phyloP scores from a whole-genome alignment of 53 echinoderm and acorn worm species.

The Echinometra lucunter region DNA sequence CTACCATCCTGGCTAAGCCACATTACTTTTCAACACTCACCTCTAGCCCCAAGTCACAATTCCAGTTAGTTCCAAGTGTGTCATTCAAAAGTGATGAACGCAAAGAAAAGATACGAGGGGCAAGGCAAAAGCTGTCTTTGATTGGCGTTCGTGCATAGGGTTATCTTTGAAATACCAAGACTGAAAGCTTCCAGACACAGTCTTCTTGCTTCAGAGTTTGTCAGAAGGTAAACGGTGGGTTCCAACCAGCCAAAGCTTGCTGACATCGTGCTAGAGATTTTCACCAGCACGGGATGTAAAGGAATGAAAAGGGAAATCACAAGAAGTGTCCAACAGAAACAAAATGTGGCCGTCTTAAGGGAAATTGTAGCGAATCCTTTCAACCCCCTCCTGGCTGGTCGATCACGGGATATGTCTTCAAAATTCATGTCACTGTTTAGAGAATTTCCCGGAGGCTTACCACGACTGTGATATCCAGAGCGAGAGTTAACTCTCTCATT shows the following conservation, averaged over 20 bases:
- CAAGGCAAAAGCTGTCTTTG: too few species aligned
- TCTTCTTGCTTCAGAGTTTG: neutral
- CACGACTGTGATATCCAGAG: neutral
- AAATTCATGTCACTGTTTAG: neutral
- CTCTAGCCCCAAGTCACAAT: too few species aligned
- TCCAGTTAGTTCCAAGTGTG: too few species aligned
- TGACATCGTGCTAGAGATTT: neutral
- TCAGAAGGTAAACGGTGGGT: neutral
- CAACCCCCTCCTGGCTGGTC: neutral
- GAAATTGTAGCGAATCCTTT: conserved; percentile 11
- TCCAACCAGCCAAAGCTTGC: neutral
- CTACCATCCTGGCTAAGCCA: neutral
- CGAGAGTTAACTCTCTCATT: neutral
- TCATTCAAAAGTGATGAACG: neutral
- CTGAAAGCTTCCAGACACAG: neutral
- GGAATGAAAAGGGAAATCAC: neutral
- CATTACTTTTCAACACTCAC: neutral
- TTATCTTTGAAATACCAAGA: neutral
- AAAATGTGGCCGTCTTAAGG: neutral
- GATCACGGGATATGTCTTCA: neutral
- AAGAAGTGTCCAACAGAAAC: neutral
- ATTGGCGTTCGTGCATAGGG: too few species aligned
- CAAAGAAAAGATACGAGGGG: too few species aligned
- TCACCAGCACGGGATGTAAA: neutral
- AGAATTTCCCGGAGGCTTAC: neutral